Evolutionary conservation across 2,113 vertebrate genomes (phyloP).

Genomic region (Terrapene triunguis): DNA sequence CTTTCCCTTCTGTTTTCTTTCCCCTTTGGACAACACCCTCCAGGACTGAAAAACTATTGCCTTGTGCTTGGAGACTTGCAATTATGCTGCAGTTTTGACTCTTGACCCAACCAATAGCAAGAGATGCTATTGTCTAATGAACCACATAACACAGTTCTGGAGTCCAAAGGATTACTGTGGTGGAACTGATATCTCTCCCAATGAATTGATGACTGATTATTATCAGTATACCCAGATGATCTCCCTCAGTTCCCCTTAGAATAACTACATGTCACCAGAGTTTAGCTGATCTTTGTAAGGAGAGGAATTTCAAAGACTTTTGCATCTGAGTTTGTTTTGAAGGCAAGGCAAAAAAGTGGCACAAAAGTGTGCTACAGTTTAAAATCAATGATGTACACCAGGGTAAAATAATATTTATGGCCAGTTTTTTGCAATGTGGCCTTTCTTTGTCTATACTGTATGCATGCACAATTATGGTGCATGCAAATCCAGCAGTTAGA

Average conservation of each 20-base stretch:
- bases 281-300: neutral
- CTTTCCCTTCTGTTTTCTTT: slow-evolving; percentile 61
- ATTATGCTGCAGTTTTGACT: slow-evolving; percentile 68
- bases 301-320: neutral
- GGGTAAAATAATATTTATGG: neutral
- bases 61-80: slow-evolving; percentile 47
- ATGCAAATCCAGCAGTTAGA: rapidly evolving
- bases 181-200: slow-evolving; percentile 35
- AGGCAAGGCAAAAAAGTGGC: neutral
- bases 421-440: neutral
- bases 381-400: neutral
- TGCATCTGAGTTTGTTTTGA: neutral
- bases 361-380: neutral
- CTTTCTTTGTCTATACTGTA: neutral
- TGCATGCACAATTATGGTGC: rapidly evolving
- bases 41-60: slow-evolving; percentile 55
- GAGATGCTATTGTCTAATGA: slow-evolving; percentile 53
- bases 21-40: slow-evolving; percentile 23
- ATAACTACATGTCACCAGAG: neutral
- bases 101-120: slow-evolving; percentile 47
- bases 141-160: slow-evolving; percentile 31
- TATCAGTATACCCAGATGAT: neutral
- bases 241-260: neutral
- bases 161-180: slow-evolving; percentile 30
- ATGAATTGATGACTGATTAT: slow-evolving; percentile 42